A percentile compares a stretch with the other conserved stretches of the same genome.
Evolutionary conservation across 2,888 invertebrate species (phyloP).

Genomic region (Hyalella azteca): DNA sequence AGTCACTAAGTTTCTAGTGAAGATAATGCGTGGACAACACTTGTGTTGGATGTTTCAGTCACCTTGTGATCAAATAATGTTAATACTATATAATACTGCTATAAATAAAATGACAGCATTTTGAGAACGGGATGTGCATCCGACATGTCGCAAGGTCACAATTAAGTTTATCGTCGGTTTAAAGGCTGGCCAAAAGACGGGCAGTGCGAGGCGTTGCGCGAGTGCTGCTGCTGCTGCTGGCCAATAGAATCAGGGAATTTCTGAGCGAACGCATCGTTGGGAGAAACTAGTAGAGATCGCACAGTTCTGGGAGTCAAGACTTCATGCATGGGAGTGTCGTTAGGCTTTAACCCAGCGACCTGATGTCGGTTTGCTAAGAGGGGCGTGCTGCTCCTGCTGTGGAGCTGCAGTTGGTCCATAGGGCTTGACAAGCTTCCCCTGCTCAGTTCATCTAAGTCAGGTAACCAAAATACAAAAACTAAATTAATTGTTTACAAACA

Average conservation of each 20-base stretch:
- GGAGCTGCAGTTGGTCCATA: neutral
- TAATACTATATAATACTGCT: no score
- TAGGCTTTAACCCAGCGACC: neutral
- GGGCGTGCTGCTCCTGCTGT: neutral
- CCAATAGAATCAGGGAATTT: neutral
- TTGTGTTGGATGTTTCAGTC: no score
- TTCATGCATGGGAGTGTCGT: no score
- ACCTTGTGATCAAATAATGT: no score
- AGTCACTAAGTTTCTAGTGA: no score
- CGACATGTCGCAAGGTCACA: no score
- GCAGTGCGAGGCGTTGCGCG: no score
- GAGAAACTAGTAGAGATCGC: neutral
- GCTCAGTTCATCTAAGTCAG: neutral
- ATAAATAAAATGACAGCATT: no score
- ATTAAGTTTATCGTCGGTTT: no score
- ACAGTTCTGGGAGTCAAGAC: constrained; percentile 15
- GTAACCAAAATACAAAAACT: neutral
- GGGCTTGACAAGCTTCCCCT: constrained; percentile 2
- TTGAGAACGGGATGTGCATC: no score
- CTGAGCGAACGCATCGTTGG: neutral
- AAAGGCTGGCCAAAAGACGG: no score
- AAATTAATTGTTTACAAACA: neutral
- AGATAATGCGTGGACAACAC: no score
- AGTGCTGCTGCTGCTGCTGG: neutral
- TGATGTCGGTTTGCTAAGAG: neutral